A percentile compares a stretch with the other conserved stretches of the same genome.
Evolutionary conservation across 2,888 invertebrate genomes (phyloP).

Genomic region (Catocala sponsa): DNA sequence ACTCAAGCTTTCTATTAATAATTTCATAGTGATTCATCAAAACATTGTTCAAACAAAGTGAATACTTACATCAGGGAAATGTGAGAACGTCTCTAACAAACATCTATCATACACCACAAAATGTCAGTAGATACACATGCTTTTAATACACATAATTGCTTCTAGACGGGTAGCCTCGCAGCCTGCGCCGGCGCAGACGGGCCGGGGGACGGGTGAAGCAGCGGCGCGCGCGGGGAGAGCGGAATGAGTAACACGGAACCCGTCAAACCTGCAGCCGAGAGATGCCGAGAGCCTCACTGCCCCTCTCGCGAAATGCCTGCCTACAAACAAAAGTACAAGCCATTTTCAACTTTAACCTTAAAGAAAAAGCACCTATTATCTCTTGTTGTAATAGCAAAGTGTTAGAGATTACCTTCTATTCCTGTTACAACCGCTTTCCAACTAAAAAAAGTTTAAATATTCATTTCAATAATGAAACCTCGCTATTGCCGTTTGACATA

Average conservation of each 20-base stretch:
- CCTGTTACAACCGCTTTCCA: conserved; percentile 69
- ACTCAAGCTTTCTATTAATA: too few species aligned
- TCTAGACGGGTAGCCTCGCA: conserved; percentile 57
- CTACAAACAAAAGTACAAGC: conserved; percentile 28
- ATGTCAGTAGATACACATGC: conserved; percentile 49
- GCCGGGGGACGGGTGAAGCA: conserved; percentile 49
- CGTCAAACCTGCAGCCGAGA: conserved; percentile 80
- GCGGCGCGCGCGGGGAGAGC: conserved; percentile 53
- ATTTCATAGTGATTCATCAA: neutral
- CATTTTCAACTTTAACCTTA: conserved; percentile 46
- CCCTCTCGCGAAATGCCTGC: conserved; percentile 79
- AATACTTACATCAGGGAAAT: too few species aligned
- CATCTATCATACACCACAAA: conserved; percentile 31
- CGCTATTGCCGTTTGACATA: conserved; percentile 71
- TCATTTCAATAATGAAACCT: conserved; percentile 74
- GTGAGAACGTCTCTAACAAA: too few species aligned
- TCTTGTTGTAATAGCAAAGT: conserved; percentile 19
- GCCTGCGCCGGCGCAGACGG: conserved; percentile 68
- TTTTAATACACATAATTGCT: conserved; percentile 64
- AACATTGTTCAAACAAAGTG: neutral
- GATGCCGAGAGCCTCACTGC: conserved; percentile 64
- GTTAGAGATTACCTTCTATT: conserved; percentile 67
- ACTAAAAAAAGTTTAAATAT: conserved; percentile 69
- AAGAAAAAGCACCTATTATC: conserved; percentile 34
- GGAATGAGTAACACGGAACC: conserved; percentile 84